A percentile compares a stretch with the other conserved stretches of the same genome.
Evolutionary conservation across 2,113 vertebrate species (phyloP).

Genomic region (Lasiurus cinereus): DNA sequence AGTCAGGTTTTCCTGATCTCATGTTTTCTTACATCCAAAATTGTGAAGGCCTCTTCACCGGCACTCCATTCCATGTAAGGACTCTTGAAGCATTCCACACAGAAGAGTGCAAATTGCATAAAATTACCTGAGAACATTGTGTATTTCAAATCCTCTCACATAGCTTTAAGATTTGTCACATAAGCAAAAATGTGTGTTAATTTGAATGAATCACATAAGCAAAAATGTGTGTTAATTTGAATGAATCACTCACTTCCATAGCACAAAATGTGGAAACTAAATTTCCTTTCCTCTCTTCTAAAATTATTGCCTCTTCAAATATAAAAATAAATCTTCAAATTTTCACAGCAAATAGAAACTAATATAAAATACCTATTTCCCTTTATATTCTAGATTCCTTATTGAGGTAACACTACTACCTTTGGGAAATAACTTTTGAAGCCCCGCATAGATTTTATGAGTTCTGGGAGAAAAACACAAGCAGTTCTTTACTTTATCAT

Average conservation of each 20-base stretch:
- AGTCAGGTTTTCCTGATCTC: conserved; percentile 74
- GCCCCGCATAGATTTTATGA: conserved; percentile 43
- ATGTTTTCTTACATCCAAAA: conserved; percentile 81
- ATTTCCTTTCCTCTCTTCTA: neutral
- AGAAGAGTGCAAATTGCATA: conserved; percentile 72
- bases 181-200: conserved; percentile 68
- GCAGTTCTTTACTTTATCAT: conserved; percentile 61
- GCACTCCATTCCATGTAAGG: conserved; percentile 71
- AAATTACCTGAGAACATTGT: conserved; percentile 74
- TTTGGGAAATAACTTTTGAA: conserved; percentile 34
- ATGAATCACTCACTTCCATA: conserved; percentile 60
- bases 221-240: conserved; percentile 66
- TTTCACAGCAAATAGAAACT: conserved; percentile 54
- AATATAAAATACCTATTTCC: conserved; percentile 48
- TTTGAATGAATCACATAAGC: conserved; percentile 71
- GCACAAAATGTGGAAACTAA: conserved; percentile 33
- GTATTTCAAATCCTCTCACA: conserved; percentile 67
- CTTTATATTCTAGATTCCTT: conserved; percentile 10
- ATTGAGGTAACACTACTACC: neutral
- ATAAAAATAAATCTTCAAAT: conserved; percentile 55
- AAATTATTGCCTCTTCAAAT: conserved; percentile 30
- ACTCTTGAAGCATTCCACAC: conserved; percentile 74
- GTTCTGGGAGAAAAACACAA: conserved; percentile 51
- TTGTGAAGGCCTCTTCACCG: conserved; percentile 73
- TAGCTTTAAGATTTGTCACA: conserved; percentile 43